A percentile compares a stretch with the other conserved stretches of the same genome.
These are phyloP conservation scores for Folsomia manolachei DNA, from an alignment of 2,888 invertebrate genomes.

Conservation along the genomic window DNA sequence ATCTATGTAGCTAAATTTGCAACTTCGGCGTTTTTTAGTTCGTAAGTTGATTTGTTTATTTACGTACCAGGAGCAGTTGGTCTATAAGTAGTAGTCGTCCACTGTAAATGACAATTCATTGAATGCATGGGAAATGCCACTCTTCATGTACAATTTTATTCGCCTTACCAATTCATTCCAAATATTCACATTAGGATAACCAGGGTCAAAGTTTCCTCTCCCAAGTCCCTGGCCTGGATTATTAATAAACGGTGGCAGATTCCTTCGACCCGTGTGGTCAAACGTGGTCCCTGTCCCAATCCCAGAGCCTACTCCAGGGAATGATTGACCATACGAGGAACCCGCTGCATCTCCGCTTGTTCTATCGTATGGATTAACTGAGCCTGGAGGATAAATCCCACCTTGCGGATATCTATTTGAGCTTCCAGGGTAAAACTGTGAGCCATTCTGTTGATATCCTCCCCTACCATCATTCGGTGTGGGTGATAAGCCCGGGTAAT, in stretches of 20 bases:
- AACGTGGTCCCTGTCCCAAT: not conserved
- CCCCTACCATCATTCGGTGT: not conserved
- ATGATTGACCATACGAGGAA: not conserved
- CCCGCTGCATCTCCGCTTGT: not conserved
- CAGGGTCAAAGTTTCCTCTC: conserved; percentile 47
- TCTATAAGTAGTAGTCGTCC: conserved; percentile 49
- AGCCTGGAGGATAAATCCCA: not conserved
- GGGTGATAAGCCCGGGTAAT: conserved; percentile 1
- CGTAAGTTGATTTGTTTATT: no score
- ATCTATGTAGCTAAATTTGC: no score
- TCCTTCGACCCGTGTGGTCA: conserved; percentile 1
- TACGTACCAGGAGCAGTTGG: conserved; percentile 60
- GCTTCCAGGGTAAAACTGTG: conserved; percentile 2
- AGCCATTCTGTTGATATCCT: not conserved
- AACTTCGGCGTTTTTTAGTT: no score
- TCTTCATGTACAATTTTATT: no score
- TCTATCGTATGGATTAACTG: not conserved
- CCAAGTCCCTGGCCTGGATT: no score
- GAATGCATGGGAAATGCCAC: no score
- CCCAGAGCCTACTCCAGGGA: not conserved
- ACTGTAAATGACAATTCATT: no score
- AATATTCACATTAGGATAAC: conserved; percentile 48
- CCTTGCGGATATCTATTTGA: not conserved
- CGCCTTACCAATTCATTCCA: conserved; percentile 50
- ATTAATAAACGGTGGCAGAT: conserved; percentile 11